A percentile compares a stretch with the other conserved stretches of the same genome.
phyloP scores from a whole-genome alignment of 2,888 invertebrate species.

The Blomia tropicalis region DNA sequence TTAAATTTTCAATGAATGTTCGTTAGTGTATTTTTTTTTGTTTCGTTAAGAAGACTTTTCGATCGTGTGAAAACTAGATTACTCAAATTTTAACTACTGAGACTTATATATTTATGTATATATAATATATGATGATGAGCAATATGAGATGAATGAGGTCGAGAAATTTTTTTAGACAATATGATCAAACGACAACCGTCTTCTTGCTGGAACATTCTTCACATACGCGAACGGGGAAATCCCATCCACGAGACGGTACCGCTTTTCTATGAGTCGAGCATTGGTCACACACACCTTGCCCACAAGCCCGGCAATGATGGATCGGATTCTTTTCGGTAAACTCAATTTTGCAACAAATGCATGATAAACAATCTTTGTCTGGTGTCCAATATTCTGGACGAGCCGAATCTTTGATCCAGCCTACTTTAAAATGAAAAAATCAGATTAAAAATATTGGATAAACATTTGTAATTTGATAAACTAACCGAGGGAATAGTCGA shows the following conservation, averaged over 20 bases:
- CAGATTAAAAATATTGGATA: neutral
- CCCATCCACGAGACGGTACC: conserved; percentile 40
- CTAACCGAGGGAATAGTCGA: conserved; percentile 55
- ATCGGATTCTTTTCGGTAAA: conserved; percentile 41
- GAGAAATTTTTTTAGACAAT: too few relatives aligned
- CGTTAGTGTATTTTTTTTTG: too few relatives aligned
- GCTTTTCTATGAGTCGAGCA: conserved; percentile 37
- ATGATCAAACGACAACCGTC: conserved; percentile 3
- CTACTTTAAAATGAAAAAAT: conserved; percentile 2
- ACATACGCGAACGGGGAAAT: conserved; percentile 41
- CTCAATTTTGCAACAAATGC: conserved; percentile 47
- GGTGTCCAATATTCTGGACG: conserved; percentile 65
- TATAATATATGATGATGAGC: too few relatives aligned
- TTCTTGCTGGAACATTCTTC: conserved; percentile 33
- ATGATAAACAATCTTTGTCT: conserved; percentile 50
- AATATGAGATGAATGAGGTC: too few relatives aligned
- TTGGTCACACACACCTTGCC: conserved; percentile 49
- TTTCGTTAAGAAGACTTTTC: too few relatives aligned
- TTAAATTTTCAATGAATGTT: too few relatives aligned
- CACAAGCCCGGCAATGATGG: conserved; percentile 57
- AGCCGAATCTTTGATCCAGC: conserved; percentile 51
- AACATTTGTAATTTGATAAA: conserved; percentile 5
- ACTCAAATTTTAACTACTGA: too few relatives aligned
- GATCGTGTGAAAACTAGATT: too few relatives aligned
- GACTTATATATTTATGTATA: too few relatives aligned